phyloP scores from a whole-genome alignment of 2,888 invertebrate genomes.

The Trachelus troglodyta region DNA sequence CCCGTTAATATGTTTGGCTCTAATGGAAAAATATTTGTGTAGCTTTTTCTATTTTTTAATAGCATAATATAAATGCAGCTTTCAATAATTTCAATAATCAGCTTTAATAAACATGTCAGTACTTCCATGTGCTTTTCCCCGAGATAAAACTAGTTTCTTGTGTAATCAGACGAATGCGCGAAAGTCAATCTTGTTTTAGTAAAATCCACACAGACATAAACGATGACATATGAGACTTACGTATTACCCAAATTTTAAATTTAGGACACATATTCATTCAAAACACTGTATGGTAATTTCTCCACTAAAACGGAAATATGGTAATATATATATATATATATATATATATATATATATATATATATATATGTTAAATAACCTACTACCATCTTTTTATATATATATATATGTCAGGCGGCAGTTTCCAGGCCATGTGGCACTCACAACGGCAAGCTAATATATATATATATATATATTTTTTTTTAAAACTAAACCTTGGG shows the following conservation, averaged over 20 bases:
- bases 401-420: too few relatives aligned
- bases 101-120: slow-evolving; percentile 5
- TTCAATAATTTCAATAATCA: neutral
- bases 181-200: slow-evolving; percentile 40
- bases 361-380: too few relatives aligned
- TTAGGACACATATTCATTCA: neutral
- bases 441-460: too few relatives aligned
- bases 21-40: neutral
- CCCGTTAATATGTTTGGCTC: neutral
- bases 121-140: slow-evolving; percentile 22
- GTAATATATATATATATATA: neutral
- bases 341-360: too few relatives aligned
- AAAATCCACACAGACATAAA: slow-evolving; percentile 26
- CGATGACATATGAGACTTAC: neutral
- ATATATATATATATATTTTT: too few relatives aligned
- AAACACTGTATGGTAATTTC: neutral
- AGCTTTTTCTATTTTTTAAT: neutral
- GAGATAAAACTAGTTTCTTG: slow-evolving; percentile 55
- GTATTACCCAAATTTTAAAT: neutral
- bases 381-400: too few relatives aligned
- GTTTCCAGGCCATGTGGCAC: too few relatives aligned
- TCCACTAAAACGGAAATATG: neutral
- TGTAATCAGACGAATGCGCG: slow-evolving; percentile 46
- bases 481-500: too few relatives aligned
- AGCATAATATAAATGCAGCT: neutral